These are phyloP conservation scores for Zaprionus lachaisei DNA, from an alignment of 1,140 invertebrate genomes.

Conservation along the genomic window DNA sequence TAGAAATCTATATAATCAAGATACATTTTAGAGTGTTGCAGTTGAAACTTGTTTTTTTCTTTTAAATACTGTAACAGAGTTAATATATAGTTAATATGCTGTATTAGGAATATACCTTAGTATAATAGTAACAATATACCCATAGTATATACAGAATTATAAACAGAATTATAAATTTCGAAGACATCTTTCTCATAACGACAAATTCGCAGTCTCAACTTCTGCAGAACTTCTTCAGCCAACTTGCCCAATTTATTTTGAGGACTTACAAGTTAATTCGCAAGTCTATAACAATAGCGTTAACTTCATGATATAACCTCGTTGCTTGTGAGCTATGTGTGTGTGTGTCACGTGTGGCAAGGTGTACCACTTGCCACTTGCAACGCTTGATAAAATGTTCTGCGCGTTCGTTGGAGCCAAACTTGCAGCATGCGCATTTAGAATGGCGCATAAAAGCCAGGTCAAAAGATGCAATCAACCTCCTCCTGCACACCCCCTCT, in stretches of 20 bases:
- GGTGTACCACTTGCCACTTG: conserved; percentile 22
- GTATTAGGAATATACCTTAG: no score
- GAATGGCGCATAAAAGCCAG: conserved; percentile 60
- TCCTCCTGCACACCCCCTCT: background rate
- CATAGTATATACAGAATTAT: no score
- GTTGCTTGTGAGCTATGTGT: background rate
- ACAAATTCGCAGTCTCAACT: background rate
- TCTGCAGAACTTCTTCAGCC: background rate
- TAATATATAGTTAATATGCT: no score
- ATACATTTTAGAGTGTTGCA: no score
- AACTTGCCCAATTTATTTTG: background rate
- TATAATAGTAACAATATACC: no score
- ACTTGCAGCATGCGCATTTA: conserved; percentile 40
- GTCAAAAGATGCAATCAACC: conserved; percentile 45
- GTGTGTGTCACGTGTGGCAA: conserved; percentile 23
- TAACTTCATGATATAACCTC: conserved; percentile 4
- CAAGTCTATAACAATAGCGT: conserved; percentile 11
- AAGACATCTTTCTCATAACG: background rate
- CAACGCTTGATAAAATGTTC: conserved; percentile 35
- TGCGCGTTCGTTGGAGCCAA: conserved; percentile 6
- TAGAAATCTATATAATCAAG: no score
- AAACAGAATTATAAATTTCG: no score
- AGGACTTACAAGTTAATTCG: conserved; percentile 25
- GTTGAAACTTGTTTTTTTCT: no score
- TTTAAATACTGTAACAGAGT: no score